Evolutionary conservation across 2,113 vertebrate species (phyloP).

Genomic region (Xenus cinereus): DNA sequence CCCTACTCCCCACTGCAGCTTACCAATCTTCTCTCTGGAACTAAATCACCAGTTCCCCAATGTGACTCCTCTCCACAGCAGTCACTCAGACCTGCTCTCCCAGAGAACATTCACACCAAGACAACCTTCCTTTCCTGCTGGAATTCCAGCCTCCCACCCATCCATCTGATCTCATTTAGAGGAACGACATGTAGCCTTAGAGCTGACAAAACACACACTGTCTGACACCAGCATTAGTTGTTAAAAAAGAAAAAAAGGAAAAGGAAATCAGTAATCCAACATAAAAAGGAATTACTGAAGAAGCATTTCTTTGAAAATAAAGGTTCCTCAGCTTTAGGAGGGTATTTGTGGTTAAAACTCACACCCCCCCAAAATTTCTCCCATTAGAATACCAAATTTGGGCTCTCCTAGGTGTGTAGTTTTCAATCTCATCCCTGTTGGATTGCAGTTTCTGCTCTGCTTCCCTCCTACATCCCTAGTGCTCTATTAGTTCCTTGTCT

Average conservation of each 20-base stretch:
- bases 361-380: neutral
- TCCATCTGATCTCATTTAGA: neutral
- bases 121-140: neutral
- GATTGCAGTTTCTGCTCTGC: neutral
- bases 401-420: neutral
- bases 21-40: neutral
- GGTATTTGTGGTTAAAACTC: neutral
- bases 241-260: neutral
- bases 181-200: neutral
- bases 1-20: neutral
- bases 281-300: neutral
- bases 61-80: neutral
- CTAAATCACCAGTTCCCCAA: neutral
- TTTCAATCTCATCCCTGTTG: neutral
- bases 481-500: neutral
- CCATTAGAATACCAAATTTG: neutral
- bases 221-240: neutral
- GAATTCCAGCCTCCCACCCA: neutral
- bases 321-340: neutral
- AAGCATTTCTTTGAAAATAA: neutral
- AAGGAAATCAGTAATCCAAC: neutral
- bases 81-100: neutral
- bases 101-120: neutral
- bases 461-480: neutral
- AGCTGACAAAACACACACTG: neutral